A percentile compares a stretch with the other conserved stretches of the same genome.
Evolutionary conservation across 1,140 invertebrate genomes (phyloP).

Genomic region (Platorchestia sp.): DNA sequence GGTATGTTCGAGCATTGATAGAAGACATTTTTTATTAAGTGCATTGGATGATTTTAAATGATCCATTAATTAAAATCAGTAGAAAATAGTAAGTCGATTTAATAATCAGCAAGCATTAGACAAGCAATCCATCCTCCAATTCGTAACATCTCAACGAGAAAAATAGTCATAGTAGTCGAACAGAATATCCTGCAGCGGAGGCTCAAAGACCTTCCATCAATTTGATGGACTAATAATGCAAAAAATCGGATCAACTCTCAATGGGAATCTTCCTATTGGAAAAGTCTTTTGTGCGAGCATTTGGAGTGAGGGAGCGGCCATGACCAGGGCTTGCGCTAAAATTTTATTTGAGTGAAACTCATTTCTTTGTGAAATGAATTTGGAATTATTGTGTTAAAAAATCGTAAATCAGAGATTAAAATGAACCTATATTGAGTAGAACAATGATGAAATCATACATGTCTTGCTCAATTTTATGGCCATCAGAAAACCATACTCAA

Average conservation of each 20-base stretch:
- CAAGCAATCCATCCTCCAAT: neutral
- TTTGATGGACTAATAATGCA: constrained; percentile 45
- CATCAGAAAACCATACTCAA: neutral
- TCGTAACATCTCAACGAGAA: neutral
- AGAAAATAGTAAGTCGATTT: too few species aligned
- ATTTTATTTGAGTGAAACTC: neutral
- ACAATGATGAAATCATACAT: neutral
- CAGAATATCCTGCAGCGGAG: neutral
- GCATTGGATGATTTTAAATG: too few species aligned
- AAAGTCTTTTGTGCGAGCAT: constrained; percentile 34
- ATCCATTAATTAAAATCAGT: too few species aligned
- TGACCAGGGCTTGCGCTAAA: neutral
- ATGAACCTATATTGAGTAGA: neutral
- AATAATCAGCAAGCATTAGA: neutral
- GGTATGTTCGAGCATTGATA: too few species aligned
- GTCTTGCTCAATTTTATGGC: neutral
- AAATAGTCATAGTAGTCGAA: neutral
- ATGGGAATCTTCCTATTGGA: constrained; percentile 44
- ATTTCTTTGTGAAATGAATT: neutral
- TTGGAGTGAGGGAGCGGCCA: neutral
- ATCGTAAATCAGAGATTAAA: neutral
- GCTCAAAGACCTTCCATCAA: constrained; percentile 32
- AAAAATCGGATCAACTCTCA: constrained; percentile 43
- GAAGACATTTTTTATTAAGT: too few species aligned
- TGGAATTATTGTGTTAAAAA: neutral